Evolutionary conservation across 2,113 vertebrate genomes (phyloP), one percentile per base, ranked within the genome.

Genomic region (Anolis sagrei): DNA sequence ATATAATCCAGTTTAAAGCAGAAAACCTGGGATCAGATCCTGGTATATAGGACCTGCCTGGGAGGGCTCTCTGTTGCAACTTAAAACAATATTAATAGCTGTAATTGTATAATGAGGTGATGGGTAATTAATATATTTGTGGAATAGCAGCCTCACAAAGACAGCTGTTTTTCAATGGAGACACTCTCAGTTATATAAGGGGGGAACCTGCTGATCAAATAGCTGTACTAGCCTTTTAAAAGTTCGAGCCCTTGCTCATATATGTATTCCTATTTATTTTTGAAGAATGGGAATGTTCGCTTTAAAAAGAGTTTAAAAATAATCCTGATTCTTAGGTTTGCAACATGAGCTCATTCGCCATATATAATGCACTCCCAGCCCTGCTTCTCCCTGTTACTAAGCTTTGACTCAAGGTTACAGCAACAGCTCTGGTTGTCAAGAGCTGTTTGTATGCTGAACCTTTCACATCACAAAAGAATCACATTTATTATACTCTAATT

Each of bases 401-500:
- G 79, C 36, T 32, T 75, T 85, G 88, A 36, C 77, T 54, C 81
- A 79, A 79, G 62, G 18, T 82, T 64, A 29, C n/a, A 72, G 54
- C 68, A 82, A 51, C 34, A 14, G 10, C 68, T 89, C 44, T 77
- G 49, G 58, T 88, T 90, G 25, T 77, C 79, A 27, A 62, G 51
- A 86, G 48, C 29, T 81, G 61, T 29, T 81, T 74, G 75, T 64
- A 77, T 75, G 32, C n/a, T 80, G 85, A 87, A 73, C 32, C 85
- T 44, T 74, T 76, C 62, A 73, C 1, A 5, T 81, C 73, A 81
- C 80, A 88, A 81, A 75, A 64, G 69, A 68, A 2, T 7, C 73
- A 79, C 48, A 77, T 88, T 87, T 93, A 89, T 88, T 90, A 66
- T 70, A 76, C 61, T 80, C 75, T 84, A 86, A 91, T 89, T 76